phyloP scores from a whole-genome alignment of 2,888 invertebrate genomes.

The Antheraea yamamai region DNA sequence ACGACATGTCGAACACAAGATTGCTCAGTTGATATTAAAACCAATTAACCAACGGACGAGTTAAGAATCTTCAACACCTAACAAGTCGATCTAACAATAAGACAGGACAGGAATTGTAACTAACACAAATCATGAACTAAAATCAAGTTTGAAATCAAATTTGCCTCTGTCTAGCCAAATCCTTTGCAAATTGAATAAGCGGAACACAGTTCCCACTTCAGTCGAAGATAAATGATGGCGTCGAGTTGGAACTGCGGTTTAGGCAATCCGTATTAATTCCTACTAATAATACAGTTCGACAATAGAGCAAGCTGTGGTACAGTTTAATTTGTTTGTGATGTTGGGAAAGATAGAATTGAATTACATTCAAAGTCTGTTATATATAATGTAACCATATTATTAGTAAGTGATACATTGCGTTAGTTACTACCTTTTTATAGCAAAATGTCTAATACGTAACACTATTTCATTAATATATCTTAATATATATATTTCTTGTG shows the following conservation, averaged over 20 bases:
- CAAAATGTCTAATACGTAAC: no score
- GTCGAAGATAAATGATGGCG: constrained; percentile 24
- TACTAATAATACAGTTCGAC: constrained; percentile 21
- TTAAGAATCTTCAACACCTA: constrained; percentile 8
- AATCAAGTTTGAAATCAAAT: constrained; percentile 22
- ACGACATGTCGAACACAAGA: neutral
- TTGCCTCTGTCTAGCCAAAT: constrained; percentile 20
- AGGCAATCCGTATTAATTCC: constrained; percentile 23
- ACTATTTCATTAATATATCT: no score
- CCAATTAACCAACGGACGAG: constrained; percentile 3
- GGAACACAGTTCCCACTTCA: constrained; percentile 12
- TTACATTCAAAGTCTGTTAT: constrained; percentile 13
- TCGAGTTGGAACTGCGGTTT: constrained; percentile 23
- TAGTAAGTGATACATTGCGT: no score
- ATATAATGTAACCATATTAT: neutral
- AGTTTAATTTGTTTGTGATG: constrained; percentile 7
- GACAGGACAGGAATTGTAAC: constrained; percentile 1
- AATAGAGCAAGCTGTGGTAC: constrained; percentile 17
- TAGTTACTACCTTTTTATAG: neutral
- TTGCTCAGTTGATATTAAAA: constrained; percentile 4
- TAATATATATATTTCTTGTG: no score
- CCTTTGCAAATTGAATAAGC: constrained; percentile 24
- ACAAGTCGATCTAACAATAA: constrained; percentile 12
- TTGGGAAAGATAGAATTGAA: constrained; percentile 1
- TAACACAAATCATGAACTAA: constrained; percentile 12